Base-by-base conservation (phyloP, 2,888 invertebrate genomes). In the Drosophila monieri region DNA sequence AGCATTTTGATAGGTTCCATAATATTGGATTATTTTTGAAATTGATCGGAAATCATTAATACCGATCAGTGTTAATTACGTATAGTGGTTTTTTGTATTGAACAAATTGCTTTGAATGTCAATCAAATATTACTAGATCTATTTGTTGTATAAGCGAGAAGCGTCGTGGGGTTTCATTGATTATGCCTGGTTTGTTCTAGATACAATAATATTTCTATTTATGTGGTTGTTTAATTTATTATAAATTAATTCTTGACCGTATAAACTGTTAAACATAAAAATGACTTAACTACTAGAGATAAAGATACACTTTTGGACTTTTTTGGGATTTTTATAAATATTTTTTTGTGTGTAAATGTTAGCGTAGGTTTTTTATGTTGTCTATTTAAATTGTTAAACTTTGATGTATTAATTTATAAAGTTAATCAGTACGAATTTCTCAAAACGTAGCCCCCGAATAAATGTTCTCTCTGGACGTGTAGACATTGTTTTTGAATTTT, bases 351-450 rank as follows among this genome's bases (percentile, higher is more conserved):
- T 60, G 51, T 58, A 64, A 61, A 51, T 65, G 62, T 77, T 64
- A 68, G 48, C 70, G 56, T 64, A 57, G 62, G 70, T 32, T 52
- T 56, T 56, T 46, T 47, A 35, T 66, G 52, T 58, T 71, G 56
- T 74, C 58, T 71, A 66, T 30, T 58, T 62, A 62, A 69, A 55
- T 55, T 81, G 59, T 73, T 74, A 59, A 71, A 57, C 67, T 73
- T 69, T 76, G 52, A 68, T 59, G 55, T 21, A 61, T 60, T 52
- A 30, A 27, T 49, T 64, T 65, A 55, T 77, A 73, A 78, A 76
- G 52, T 85, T 64, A 88, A 87, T 85, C 85, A 85, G 85, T 85
- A 81, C 81, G 62, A 87, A 57, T 81, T 76, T 59, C 68, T 71
- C 49, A 54, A 58, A 81, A 67, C 55, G 39, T 56, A 49, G 46